Conservation (phyloP, 1,140 invertebrate genomes). For the Augochlora pura region DNA sequence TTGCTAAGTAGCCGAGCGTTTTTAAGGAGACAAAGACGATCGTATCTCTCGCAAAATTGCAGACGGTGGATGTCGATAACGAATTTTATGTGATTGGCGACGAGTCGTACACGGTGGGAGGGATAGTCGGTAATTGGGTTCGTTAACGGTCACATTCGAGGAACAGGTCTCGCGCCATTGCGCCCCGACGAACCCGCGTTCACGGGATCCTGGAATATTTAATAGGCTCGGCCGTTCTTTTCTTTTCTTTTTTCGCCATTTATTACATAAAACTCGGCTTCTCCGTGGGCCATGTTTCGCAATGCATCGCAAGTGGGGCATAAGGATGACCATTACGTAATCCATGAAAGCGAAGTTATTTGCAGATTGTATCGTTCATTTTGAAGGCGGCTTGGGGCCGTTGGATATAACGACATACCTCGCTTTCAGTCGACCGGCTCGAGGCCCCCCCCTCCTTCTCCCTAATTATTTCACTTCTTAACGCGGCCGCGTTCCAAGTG, state of each 20-base stretch:
- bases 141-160: too few relatives aligned
- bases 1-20: too few relatives aligned
- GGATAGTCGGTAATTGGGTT: too few relatives aligned
- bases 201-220: constrained; percentile 5
- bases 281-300: constrained; percentile 7
- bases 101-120: too few relatives aligned
- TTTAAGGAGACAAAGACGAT: too few relatives aligned
- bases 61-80: too few relatives aligned
- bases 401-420: constrained; percentile 23
- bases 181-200: background rate
- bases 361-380: constrained; percentile 38
- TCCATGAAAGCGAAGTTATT: constrained; percentile 49
- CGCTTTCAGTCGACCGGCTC: background rate
- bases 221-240: background rate
- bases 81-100: too few relatives aligned
- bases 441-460: too few relatives aligned
- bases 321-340: constrained; percentile 44
- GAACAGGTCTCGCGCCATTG: background rate
- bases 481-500: background rate
- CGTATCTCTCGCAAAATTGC: too few relatives aligned
- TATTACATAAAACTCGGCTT: constrained; percentile 33
- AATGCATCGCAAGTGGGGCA: constrained; percentile 26
- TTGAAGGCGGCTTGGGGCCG: constrained; percentile 7
- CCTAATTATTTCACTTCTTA: constrained; percentile 9
- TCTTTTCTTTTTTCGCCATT: background rate